These are phyloP conservation scores for Marcusenius ussheri DNA, from an alignment of 2,113 vertebrate genomes.

Conservation along the genomic window DNA sequence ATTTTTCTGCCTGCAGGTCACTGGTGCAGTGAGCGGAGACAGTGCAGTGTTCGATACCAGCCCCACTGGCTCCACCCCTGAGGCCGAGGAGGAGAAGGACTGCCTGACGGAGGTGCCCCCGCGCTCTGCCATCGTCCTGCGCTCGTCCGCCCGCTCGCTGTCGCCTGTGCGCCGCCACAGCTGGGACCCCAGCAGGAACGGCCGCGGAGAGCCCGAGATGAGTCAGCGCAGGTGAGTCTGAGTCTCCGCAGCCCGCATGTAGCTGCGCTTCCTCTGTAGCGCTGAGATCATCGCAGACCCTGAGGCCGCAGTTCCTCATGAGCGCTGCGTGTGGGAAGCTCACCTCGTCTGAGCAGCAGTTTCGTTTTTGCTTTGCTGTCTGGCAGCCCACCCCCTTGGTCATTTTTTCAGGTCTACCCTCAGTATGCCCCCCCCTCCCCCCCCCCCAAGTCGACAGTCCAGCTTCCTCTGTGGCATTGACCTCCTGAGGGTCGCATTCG, in stretches of 20 bases:
- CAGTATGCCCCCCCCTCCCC: too few species aligned
- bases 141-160: conserved; percentile 67
- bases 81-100: conserved; percentile 81
- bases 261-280: background rate
- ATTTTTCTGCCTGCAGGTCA: conserved; percentile 40
- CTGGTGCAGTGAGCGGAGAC: conserved; percentile 59
- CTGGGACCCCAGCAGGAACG: conserved; percentile 89
- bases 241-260: background rate
- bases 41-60: conserved; percentile 61
- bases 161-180: conserved; percentile 91
- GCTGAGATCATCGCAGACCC: background rate
- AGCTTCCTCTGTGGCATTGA: background rate
- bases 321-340: background rate
- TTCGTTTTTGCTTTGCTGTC: background rate
- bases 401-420: background rate
- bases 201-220: conserved; percentile 73
- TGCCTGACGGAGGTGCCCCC: conserved; percentile 72
- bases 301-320: background rate
- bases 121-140: conserved; percentile 54
- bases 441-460: background rate
- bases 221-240: conserved; percentile 81
- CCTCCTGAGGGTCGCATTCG: background rate
- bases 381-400: background rate
- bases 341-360: background rate
- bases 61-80: conserved; percentile 77